Evolutionary conservation across 2,797 vertebrate species (phyloP), one percentile per base, ranked within the genome.

Genomic region (Nannoperca australis): DNA sequence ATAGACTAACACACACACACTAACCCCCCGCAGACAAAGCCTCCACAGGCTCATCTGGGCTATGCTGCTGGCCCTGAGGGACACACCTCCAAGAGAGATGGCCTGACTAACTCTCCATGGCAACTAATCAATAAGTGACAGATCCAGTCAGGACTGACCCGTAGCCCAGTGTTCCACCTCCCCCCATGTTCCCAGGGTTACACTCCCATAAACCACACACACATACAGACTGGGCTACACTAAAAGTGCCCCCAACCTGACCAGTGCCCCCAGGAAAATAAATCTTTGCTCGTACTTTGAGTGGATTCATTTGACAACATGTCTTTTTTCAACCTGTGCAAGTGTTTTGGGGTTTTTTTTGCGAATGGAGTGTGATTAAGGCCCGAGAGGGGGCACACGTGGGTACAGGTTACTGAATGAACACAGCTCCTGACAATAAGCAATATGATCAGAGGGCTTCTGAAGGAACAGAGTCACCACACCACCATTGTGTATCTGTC

Each of bases 41-140:
- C 81, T 93, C 90, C 91, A 91, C 89, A 82, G 80, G 92, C 94
- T 95, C 94, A 96, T 96, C 95, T 95, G 95, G 94, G 95, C 92
- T 93, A 92, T 86, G 88, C 94, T 89, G 91, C 95, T 88, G 90
- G 94, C 18, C 95, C 95, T 95, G 88, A 70, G 94, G 95, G 95
- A 96, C 93, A 95, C 96, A 96, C 92, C 92, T 93, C 91, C 86
- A 85, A 95, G 95, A 96, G 95, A 95, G 95, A 94, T 95, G 95
- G 96, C 95, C 95, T 94, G 95, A 95, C 95, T 95, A 96, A 98
- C 95, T 95, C 95, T 94, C 96, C 94, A 95, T 97, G 97, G 96
- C 97, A 98, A 96, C 95, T 96, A 98, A 97, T 97, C 97, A 97
- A 97, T 97, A 97, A 94, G 93, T 95, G 95, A 95, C 96, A 96